These are phyloP conservation scores for Trachelus troglodyta DNA, from an alignment of 2,888 invertebrate genomes.

Conservation along the genomic window DNA sequence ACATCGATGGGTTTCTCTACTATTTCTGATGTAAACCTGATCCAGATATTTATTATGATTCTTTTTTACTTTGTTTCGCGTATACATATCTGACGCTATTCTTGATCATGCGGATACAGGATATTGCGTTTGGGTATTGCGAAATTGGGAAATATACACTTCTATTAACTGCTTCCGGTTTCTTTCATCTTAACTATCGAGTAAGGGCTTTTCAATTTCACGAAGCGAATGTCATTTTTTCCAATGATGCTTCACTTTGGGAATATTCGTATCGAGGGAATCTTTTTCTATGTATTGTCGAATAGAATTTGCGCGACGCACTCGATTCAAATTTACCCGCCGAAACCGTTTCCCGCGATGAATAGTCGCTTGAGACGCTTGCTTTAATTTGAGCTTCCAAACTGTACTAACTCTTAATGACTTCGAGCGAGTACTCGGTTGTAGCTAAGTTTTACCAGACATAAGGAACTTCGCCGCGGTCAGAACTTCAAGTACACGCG, in stretches of 20 bases:
- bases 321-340: not conserved
- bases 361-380: slow-evolving; percentile 39
- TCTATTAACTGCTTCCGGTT: slow-evolving; percentile 53
- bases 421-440: slow-evolving; percentile 26
- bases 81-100: no score
- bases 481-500: slow-evolving; percentile 13
- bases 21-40: no score
- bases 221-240: not conserved
- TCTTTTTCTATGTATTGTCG: not conserved
- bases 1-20: no score
- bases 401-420: slow-evolving; percentile 40
- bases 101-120: no score
- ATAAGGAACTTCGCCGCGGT: slow-evolving; percentile 22
- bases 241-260: not conserved
- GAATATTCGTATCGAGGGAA: no score
- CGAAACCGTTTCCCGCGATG: slow-evolving; percentile 18
- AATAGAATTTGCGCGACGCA: not conserved
- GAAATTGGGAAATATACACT: slow-evolving; percentile 64
- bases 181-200: not conserved
- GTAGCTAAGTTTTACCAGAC: slow-evolving; percentile 38
- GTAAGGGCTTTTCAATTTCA: not conserved
- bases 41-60: no score
- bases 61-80: no score
- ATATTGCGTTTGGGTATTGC: slow-evolving; percentile 40
- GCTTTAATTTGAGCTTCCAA: slow-evolving; percentile 41